Base-by-base conservation (phyloP, 2,797 vertebrate species). In the Oophaga sylvatica region DNA sequence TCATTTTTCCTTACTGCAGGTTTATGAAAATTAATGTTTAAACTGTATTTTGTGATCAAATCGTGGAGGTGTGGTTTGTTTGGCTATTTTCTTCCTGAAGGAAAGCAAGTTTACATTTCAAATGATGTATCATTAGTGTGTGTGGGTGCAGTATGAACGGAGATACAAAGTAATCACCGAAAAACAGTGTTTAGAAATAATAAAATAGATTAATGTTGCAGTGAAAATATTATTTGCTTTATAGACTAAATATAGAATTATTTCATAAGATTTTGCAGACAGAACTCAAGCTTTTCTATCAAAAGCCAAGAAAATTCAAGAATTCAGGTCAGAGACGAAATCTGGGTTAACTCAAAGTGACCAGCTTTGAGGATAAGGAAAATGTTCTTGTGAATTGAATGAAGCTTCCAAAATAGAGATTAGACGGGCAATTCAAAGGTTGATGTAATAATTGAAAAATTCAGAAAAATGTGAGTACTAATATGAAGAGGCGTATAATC, bases 311-410 rank as follows among this genome's bases (percentile, higher is more conserved):
- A 70, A 70, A 35, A 31, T 29, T 16, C 29, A 31, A 17, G 29
- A 70, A 70, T 31, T 3, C 29, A 70, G 68, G 65, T 68, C 65
- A 68, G 65, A 29, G 26, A 26, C 12, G 17, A 19, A 70, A 70
- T 35, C 68, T 31, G 29, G 68, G 68, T 70, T 70, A 70, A 70
- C 68, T 70, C 20, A 70, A 70, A 31, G 13, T 70, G 68, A 70
- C 5, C 16, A 41, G 70, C 17, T 3, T 19, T 8, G 7, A 41
- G 35, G 22, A 41, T 41, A 35, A 71, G 9, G 70, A 71, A 35
- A 26, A 31, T 35, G 29, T 35, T 22, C 65, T 11, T 2, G 65
- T 53, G 48, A 53, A 53, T 6, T 53, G 48, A 53, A 53, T 11
- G 10, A 29, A 67, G 12, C 11, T 29, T 20, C 16, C 41, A 6